Base-by-base conservation (phyloP, 1,140 invertebrate genomes). In the Scaptomyza graminum region DNA sequence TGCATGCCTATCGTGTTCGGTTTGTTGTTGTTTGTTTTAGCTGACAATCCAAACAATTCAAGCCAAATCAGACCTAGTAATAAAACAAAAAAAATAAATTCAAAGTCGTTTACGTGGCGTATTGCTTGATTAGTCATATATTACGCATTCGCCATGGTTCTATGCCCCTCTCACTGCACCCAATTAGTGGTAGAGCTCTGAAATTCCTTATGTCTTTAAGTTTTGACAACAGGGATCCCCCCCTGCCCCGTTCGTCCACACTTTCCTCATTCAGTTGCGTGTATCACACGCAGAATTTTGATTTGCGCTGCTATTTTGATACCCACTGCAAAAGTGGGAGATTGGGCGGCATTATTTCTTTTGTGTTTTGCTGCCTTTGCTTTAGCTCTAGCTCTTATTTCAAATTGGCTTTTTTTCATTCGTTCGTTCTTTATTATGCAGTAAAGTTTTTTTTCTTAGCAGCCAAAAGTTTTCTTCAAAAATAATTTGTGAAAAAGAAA, bases 221-320 rank as follows among this genome's bases (percentile, higher is more conserved):
- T 12, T 85, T 81, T 73, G 43, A 25, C 34, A 31, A 44, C 22
- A 41, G 3, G n/a, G n/a, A n/a, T n/a, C 3, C 55, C 8, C 34
- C 31, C 4, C 16, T 13, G 7, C 37, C n/a, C 46, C 15, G 16
- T 47, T 1, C 18, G 3, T 18, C 18, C 18, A 18, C 47, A 18
- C 47, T 22, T n/a, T 8, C 7, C 11, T 7, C 28, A 18, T 9
- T 15, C 25, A 16, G 22, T 22, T n/a, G 13, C 44, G 50, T 51
- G 82, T 88, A 82, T 88, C 82, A 87, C 75, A 87, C 78, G 55
- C 82, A 77, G 82, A 88, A 87, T 87, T 87, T 87, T 87, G 83
- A 87, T 87, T 85, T 87, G 65, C 68, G 65, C 66, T 75, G 56
- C 59, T 67, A 87, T 87, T 87, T 87, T 87, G 83, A 87, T 87